phyloP scores from a whole-genome alignment of 30 jellyfish, hydroid and myxozoan species.

The Hydractinia echinata region DNA sequence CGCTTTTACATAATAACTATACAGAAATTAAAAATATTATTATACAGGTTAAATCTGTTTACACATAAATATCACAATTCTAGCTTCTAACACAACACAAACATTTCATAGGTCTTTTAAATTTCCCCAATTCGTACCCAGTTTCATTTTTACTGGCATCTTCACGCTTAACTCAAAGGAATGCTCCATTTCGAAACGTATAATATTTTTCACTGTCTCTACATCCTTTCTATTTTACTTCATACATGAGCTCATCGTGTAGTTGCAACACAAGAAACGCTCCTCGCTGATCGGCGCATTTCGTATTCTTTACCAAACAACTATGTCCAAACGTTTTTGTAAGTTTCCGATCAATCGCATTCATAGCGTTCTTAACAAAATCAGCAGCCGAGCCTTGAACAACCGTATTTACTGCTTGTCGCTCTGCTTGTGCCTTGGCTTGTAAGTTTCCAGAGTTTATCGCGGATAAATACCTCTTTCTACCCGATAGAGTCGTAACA shows the following conservation, averaged over 20 bases:
- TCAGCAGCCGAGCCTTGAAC: conserved; percentile 99
- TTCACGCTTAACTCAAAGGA: conserved; percentile 65
- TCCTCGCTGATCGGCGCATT: background rate
- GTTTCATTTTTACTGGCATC: conserved; percentile 80
- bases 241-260: conserved; percentile 93
- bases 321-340: conserved; percentile 20
- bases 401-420: conserved; percentile 90
- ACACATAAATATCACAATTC: too few species aligned
- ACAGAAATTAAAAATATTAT: too few species aligned
- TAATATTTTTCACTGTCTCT: conserved; percentile 33
- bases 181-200: conserved; percentile 81
- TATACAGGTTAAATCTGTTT: too few species aligned
- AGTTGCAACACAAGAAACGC: conserved; percentile 79
- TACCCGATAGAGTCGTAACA: conserved; percentile 56
- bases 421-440: conserved; percentile 85
- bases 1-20: too few species aligned
- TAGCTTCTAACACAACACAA: too few species aligned
- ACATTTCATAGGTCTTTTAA: conserved; percentile 21
- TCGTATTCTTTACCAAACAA: background rate
- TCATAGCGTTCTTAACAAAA: conserved; percentile 76
- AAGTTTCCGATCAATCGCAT: conserved; percentile 43
- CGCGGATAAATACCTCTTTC: conserved; percentile 72
- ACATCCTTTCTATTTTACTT: conserved; percentile 42
- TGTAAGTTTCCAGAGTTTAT: conserved; percentile 57
- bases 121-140: conserved; percentile 90